Evolutionary conservation across 2,797 vertebrate genomes (phyloP).

Genomic region (Galagoides demidoff): DNA sequence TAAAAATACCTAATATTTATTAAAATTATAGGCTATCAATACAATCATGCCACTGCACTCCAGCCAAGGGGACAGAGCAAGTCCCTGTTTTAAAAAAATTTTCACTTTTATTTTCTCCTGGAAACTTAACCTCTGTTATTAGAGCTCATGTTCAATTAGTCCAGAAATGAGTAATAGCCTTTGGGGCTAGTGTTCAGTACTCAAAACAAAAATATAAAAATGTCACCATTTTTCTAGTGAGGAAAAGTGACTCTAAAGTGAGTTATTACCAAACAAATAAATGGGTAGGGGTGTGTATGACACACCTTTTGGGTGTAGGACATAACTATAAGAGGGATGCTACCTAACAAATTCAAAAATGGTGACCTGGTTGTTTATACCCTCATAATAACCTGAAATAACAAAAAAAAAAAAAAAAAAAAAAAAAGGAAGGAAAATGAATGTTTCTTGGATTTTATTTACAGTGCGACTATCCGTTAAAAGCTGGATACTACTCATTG

Average conservation of each 20-base stretch:
- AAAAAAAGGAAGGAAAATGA: not conserved
- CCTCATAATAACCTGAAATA: too few relatives aligned
- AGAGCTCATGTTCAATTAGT: slow-evolving; percentile 26
- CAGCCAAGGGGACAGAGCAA: not conserved
- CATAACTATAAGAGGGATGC: too few relatives aligned
- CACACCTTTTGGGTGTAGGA: too few relatives aligned
- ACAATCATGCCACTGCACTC: not conserved
- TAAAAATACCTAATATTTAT: not conserved
- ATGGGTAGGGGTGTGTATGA: too few relatives aligned
- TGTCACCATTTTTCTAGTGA: not conserved
- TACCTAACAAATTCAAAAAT: too few relatives aligned
- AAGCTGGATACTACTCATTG: not conserved
- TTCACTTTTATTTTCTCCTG: slow-evolving; percentile 34
- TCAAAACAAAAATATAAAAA: slow-evolving; percentile 25
- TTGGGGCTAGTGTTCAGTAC: not conserved
- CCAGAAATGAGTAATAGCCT: not conserved
- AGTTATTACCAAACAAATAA: not conserved
- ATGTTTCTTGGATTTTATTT: not conserved
- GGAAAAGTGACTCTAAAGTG: not conserved
- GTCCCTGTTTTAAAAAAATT: not conserved
- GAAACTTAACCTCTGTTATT: slow-evolving; percentile 37
- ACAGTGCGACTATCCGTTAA: not conserved
- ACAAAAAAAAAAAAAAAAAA: not conserved
- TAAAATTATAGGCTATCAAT: not conserved
- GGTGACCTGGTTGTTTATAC: too few relatives aligned